Evolutionary conservation across 1,140 invertebrate genomes (phyloP).

Genomic region (Eufriesea mexicana): DNA sequence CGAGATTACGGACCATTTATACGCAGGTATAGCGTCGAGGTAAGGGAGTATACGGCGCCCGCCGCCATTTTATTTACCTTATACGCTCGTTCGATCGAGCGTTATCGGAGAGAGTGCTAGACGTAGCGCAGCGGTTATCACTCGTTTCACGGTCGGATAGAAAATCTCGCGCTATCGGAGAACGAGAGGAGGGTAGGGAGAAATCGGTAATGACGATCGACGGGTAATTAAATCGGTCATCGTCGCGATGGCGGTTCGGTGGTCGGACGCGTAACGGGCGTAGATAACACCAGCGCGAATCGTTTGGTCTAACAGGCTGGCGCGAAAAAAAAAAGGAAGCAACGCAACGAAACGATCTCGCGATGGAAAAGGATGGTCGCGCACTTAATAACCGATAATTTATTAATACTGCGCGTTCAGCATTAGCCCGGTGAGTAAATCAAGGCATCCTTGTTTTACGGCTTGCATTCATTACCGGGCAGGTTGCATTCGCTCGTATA

Average conservation of each 20-base stretch:
- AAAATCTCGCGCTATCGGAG: background rate
- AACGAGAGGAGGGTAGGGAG: no score
- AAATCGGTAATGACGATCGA: background rate
- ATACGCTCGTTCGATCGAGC: conserved; percentile 39
- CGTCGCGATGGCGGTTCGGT: background rate
- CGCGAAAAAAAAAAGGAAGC: background rate
- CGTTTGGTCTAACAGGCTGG: background rate
- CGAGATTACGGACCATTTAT: conserved; percentile 79
- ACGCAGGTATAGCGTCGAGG: conserved; percentile 52
- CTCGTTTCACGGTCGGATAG: background rate
- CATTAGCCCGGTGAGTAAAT: conserved; percentile 77
- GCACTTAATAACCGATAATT: conserved; percentile 79
- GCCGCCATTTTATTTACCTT: conserved; percentile 51
- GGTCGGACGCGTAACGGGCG: background rate
- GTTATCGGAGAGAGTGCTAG: conserved; percentile 37
- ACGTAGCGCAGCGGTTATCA: background rate
- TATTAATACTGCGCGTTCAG: conserved; percentile 75
- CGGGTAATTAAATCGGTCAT: background rate
- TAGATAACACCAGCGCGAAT: background rate
- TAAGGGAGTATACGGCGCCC: conserved; percentile 15
- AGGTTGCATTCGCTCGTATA: conserved; percentile 78
- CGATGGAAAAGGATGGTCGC: conserved; percentile 39
- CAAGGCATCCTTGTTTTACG: conserved; percentile 79
- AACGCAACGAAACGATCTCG: background rate
- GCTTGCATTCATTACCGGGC: conserved; percentile 79